Base-by-base conservation (phyloP, 2,113 vertebrate genomes). In the Channa argus region DNA sequence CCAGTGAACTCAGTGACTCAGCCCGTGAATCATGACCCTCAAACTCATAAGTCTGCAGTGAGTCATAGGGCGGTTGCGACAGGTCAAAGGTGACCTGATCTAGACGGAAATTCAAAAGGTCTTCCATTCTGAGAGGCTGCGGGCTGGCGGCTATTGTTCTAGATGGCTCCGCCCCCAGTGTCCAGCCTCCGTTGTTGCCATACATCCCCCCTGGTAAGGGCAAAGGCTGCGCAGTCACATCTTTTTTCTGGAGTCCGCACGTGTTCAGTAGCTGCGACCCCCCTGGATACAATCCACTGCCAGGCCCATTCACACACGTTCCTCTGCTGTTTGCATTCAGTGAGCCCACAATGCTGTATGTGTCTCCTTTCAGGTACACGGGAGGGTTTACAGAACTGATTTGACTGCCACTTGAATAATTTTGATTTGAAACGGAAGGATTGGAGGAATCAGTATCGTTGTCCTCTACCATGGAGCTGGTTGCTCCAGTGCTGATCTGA, bases 11-110 rank as follows among this genome's bases (percentile, higher is more conserved):
- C 88, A 97, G 94, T 0, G 95, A 96, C 83, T 94, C 94, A 0
- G 95, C 95, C 69, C 95, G 88, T 0, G 96, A 96, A 46, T 95
- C 95, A 0, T 91, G 91, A 24, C 96, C 96, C 88, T 97, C 96
- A 0, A 96, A 95, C 79, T 96, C 95, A 0, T 96, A 97, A 52
- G 96, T 96, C 92, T 96, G 96, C 86, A 97, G 94, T 37, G 95
- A 97, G 89, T 97, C 96, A 33, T 96, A 97, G 1, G 96, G 96
- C 0, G 96, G 96, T 85, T 96, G 95, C 2, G 95, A 86, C 53
- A 94, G 95, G 92, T 97, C 96, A 54, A 93, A 94, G 61, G 95
- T 96, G 7, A 95, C 95, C 88, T 93, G 94, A 1, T 91, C 92
- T 41, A 97, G 92, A 8, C 95, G 94, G 83, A 95, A 90, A 1